Evolutionary conservation across 2,888 invertebrate species (phyloP).

Genomic region (Acleris cristana): DNA sequence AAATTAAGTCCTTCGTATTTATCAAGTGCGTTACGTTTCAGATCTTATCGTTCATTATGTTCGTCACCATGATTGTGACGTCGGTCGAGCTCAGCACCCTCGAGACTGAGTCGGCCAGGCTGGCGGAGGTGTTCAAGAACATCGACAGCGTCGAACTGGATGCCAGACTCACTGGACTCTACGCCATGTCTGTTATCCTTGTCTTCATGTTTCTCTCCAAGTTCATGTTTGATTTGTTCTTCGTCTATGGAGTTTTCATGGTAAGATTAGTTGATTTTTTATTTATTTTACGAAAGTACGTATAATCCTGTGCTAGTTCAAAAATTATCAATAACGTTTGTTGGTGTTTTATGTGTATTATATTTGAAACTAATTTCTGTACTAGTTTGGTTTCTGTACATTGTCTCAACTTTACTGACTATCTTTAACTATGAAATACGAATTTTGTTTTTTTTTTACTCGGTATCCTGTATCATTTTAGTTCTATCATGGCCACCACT

Average conservation of each 20-base stretch:
- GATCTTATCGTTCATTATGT: slow-evolving; percentile 60
- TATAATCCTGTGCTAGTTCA: no score
- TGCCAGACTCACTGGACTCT: slow-evolving; percentile 63
- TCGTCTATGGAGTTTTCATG: slow-evolving; percentile 64
- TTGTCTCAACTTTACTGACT: no score
- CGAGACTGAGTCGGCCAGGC: slow-evolving; percentile 38
- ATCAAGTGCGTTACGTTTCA: slow-evolving; percentile 45
- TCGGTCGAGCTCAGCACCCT: slow-evolving; percentile 51
- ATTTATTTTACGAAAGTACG: not conserved
- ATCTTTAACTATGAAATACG: no score
- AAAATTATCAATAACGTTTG: no score
- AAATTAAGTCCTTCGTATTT: not conserved
- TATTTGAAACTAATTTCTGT: no score
- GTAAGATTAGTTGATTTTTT: slow-evolving; percentile 48
- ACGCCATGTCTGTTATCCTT: slow-evolving; percentile 69
- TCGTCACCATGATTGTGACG: slow-evolving; percentile 59
- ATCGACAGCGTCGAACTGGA: slow-evolving; percentile 51
- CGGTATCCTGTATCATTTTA: no score
- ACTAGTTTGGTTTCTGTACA: no score
- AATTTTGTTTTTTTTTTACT: no score
- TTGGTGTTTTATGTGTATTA: no score
- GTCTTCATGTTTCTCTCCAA: slow-evolving; percentile 69
- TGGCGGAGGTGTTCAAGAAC: not conserved
- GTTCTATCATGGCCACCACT: no score
- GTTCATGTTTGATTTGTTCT: slow-evolving; percentile 65